phyloP scores from a whole-genome alignment of 2,888 invertebrate genomes.

The Athetis lepigone region DNA sequence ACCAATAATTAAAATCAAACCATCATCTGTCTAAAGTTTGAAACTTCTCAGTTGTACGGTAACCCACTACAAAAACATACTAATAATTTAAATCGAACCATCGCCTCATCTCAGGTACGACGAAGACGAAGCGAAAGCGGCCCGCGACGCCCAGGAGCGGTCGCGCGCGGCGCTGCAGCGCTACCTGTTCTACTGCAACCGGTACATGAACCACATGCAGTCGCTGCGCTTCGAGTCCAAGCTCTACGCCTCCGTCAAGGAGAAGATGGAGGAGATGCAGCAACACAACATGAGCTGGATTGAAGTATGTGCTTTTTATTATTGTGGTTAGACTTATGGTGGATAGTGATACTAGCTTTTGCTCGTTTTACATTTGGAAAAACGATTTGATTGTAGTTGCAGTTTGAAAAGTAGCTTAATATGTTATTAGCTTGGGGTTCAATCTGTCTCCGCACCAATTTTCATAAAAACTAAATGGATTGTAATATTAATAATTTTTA shows the following conservation, averaged over 20 bases:
- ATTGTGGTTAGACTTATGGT: neutral
- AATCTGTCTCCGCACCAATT: too few relatives aligned
- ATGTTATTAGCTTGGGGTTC: too few relatives aligned
- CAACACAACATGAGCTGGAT: conserved; percentile 99
- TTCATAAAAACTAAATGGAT: too few relatives aligned
- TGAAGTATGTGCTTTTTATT: conserved; percentile 91
- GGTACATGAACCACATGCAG: conserved; percentile 99
- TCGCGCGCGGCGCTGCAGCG: conserved; percentile 98
- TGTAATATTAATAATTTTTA: too few relatives aligned
- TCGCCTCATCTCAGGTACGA: conserved; percentile 93
- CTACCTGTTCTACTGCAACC: conserved; percentile 99
- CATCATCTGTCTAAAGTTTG: too few relatives aligned
- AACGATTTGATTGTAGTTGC: too few relatives aligned
- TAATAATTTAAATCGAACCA: neutral
- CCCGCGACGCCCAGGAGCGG: conserved; percentile 98
- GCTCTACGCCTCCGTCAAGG: conserved; percentile 98
- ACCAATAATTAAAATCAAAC: too few relatives aligned
- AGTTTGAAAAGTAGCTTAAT: too few relatives aligned
- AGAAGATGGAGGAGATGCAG: conserved; percentile 99
- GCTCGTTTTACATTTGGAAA: too few relatives aligned
- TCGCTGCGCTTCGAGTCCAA: conserved; percentile 99
- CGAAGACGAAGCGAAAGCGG: conserved; percentile 98
- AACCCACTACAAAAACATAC: neutral
- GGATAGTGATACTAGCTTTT: too few relatives aligned
- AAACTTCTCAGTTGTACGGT: too few relatives aligned